phyloP scores from a whole-genome alignment of 1,140 invertebrate genomes.

The Pristionchus pacificus region DNA sequence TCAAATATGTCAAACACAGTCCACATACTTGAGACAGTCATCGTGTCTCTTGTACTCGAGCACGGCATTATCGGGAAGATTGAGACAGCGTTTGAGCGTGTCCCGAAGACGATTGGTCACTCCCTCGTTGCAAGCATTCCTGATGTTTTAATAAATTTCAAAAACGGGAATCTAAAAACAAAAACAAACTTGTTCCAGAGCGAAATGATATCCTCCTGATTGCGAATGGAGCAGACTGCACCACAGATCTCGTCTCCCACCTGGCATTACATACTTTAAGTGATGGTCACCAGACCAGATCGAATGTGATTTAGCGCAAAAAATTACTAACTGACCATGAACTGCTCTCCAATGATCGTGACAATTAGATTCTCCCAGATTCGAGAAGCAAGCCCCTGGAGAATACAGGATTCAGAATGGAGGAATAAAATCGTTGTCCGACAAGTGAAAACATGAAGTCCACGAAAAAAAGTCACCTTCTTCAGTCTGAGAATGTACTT shows the following conservation, averaged over 20 bases:
- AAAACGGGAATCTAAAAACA: too few relatives aligned
- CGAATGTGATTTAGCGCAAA: conserved; percentile 17
- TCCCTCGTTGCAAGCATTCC: conserved; percentile 78
- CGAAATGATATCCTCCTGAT: conserved; percentile 93
- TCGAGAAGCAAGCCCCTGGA: conserved; percentile 78
- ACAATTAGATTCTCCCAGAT: conserved; percentile 98
- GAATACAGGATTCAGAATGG: conserved; percentile 58
- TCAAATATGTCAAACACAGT: conserved; percentile 9
- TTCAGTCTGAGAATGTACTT: conserved; percentile 83
- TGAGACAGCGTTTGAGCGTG: conserved; percentile 83
- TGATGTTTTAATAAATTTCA: too few relatives aligned
- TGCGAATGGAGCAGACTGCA: conserved; percentile 87
- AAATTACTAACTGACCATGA: conserved; percentile 8
- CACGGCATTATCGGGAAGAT: conserved; percentile 82
- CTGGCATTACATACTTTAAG: too few relatives aligned
- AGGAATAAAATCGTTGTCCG: neutral
- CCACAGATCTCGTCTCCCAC: conserved; percentile 98
- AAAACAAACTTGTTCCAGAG: conserved; percentile 76
- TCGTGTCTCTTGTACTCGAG: conserved; percentile 95
- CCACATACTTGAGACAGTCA: conserved; percentile 71
- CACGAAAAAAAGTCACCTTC: conserved; percentile 24
- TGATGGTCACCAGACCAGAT: conserved; percentile 78
- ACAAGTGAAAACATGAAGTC: too few relatives aligned
- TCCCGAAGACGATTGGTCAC: conserved; percentile 86
- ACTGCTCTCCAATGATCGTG: conserved; percentile 71